These are phyloP conservation scores for Rhagonycha fulva DNA, from an alignment of 2,888 invertebrate species.

Conservation along the genomic window DNA sequence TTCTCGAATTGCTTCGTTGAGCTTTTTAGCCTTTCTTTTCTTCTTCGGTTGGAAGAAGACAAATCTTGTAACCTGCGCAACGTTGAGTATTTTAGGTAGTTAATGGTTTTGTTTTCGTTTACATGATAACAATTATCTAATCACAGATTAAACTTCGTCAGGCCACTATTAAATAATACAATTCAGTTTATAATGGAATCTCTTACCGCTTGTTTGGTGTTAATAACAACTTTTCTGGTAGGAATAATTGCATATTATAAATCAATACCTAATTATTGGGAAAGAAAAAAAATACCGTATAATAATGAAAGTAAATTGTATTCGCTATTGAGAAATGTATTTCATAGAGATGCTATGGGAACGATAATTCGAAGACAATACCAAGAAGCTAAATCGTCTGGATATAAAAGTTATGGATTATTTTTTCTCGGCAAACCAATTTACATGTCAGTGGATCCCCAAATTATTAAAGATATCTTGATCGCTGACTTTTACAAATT, in stretches of 20 bases:
- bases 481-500: constrained; percentile 63
- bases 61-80: no score
- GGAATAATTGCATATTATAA: not conserved
- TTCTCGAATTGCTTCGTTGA: no score
- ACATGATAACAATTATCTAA: no score
- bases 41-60: no score
- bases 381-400: not conserved
- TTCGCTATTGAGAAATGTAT: not conserved
- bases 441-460: not conserved
- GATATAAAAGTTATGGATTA: not conserved
- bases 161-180: no score
- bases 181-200: not conserved
- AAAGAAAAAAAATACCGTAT: not conserved
- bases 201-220: not conserved
- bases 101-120: no score
- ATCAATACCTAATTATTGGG: not conserved
- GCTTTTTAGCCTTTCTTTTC: no score
- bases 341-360: not conserved
- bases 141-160: no score
- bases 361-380: not conserved
- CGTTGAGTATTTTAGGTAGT: no score
- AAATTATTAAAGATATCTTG: constrained; percentile 49
- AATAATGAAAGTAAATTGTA: not conserved
- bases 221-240: not conserved
- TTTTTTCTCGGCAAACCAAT: not conserved